Evolutionary conservation across 2,888 invertebrate species (phyloP), one percentile per base, ranked within the genome.

Genomic region (Gisinianus flammeolus): DNA sequence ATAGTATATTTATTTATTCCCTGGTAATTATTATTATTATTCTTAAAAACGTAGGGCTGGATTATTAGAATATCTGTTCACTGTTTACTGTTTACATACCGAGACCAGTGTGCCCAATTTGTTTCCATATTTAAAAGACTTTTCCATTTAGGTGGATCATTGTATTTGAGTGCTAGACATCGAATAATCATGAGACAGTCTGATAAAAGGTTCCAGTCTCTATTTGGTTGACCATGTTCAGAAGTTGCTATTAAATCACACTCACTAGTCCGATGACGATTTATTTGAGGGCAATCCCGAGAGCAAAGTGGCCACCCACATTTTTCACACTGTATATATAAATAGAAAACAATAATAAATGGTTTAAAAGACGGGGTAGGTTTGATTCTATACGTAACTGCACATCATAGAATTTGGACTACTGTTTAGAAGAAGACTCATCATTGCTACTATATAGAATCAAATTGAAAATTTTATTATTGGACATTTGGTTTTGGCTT

Each of bases 111-210:
- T 2, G 81, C 78, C 81, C 81, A 83, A 69, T 83, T 82, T 2
- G 81, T 76, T 76, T 84, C 85, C 84, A 84, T 84, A 22, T 79
- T 64, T 52, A 79, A 28, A 0, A 85, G 22, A 31, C 54, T 24
- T 22, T 77, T 70, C 84, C 83, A 83, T 52, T 80, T 79, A 22
- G 70, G 26, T 6, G 77, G 73, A 16, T 82, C 80, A 19, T 33
- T 56, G 35, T 35, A 68, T 67, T 83, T 84, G 0, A 83, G 73
- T 4, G 81, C 62, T 28, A 85, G 79, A 35, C 84, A 85, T 8
- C 85, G 79, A 22, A 84, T 69, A 12, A 83, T 33, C 80, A 85
- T 84, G 26, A 83, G 66, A 35, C 78, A 79, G 28, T 82, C 83
- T 5, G 82, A 81, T 19, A 83, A n/a, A 22, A 33, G n/a, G 3